Percentiles rank a stretch among this genome's conserved stretches.
phyloP scores from a whole-genome alignment of 2,888 invertebrate species.

The Trissolcus japonicus region DNA sequence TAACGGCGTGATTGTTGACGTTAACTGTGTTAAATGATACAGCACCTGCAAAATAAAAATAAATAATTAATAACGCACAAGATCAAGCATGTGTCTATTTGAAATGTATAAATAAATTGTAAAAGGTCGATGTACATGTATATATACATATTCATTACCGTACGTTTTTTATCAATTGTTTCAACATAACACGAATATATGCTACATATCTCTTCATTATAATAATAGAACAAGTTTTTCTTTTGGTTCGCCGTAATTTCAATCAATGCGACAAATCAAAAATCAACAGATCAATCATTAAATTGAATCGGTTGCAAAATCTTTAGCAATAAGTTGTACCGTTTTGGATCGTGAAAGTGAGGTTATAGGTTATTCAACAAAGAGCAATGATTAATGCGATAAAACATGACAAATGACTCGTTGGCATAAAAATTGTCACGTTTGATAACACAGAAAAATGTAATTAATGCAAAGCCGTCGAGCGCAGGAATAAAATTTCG shows the following conservation, averaged over 20 bases:
- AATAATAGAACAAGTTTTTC: too few species aligned
- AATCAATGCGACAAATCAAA: too few species aligned
- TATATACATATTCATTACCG: not conserved
- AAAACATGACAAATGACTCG: too few species aligned
- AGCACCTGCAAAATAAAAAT: conserved; percentile 65
- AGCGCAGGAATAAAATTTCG: not conserved
- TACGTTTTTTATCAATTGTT: too few species aligned
- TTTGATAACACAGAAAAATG: too few species aligned
- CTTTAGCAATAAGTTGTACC: not conserved
- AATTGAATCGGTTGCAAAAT: not conserved
- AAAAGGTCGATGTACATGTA: not conserved
- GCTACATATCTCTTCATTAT: too few species aligned
- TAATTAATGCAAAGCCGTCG: too few species aligned
- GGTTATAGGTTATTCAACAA: conserved; percentile 12
- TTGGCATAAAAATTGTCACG: too few species aligned
- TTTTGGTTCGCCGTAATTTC: too few species aligned
- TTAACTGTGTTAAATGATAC: conserved; percentile 72
- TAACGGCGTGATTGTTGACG: conserved; percentile 68
- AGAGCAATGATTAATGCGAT: not conserved
- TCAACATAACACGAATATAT: too few species aligned
- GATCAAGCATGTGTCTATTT: not conserved
- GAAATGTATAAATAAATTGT: not conserved
- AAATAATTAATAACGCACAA: not conserved
- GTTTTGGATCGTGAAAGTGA: conserved; percentile 8
- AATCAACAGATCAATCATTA: too few species aligned